Evolutionary conservation across 2,888 invertebrate species (phyloP), one percentile per base, ranked within the genome.

Genomic region (Eupsilia transversa): DNA sequence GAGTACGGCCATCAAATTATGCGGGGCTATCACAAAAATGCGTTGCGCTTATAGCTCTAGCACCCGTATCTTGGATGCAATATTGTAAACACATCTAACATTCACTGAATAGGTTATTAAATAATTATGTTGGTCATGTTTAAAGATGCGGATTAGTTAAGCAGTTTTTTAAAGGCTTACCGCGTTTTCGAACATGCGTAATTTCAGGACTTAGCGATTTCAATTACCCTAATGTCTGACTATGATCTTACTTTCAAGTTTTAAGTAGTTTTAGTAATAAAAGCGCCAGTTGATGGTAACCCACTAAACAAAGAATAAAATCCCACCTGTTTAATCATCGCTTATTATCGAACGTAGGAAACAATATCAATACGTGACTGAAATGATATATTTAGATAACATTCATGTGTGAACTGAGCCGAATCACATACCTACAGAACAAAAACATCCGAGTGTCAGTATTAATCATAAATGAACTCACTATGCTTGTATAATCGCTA

Each of bases 401-500:
- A 75, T 59, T 43, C 1, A 46, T 43, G 27, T 23, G 46, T 63
- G 41, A 49, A 61, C 33, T 69, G 61, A 33, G 23, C 61, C 20
- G 10, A 56, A 61, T 49, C 46, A 23, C 10, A 20, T 49, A 27
- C 3, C 20, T 54, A 46, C 33, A 65, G 33, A 49, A 52, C 46
- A 63, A 35, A 7, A 41, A 43, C 20, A 49, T 17, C 17, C 2
- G 17, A 46, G 27, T 41, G 41, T 63, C 27, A 65, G 14, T 67
- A 79, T 82, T 76, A 78, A 66, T 77, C 79, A 73, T 66, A 54
- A 23, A 71, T 35, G 61, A 79, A 96, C 97, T 97, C 93, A 98
- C 97, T 98, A 96, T 89, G 97, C 96, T 93, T 99, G 98, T 88
- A 99, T 98, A 9, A 98, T 85, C 78, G 98, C 97, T 69, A 99